Conservation (phyloP, 2,113 vertebrate genomes). For the Phrynosoma platyrhinos region DNA sequence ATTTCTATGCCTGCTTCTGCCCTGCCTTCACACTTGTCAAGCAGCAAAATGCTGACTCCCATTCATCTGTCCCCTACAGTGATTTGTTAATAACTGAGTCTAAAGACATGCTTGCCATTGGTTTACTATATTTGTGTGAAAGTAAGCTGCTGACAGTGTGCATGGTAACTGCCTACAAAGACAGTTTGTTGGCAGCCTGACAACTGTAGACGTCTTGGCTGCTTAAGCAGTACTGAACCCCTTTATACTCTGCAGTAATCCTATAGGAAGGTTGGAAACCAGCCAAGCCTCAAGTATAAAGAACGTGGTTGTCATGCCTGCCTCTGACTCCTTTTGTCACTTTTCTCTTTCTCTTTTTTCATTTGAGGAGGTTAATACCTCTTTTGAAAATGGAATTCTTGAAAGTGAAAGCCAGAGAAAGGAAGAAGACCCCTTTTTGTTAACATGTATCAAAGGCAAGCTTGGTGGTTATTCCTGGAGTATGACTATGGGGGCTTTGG, state of each 20-base stretch:
- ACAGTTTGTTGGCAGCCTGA: slow-evolving; percentile 54
- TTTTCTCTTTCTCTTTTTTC: slow-evolving; percentile 39
- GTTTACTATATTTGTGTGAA: slow-evolving; percentile 53
- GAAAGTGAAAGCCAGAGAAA: neutral
- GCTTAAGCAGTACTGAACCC: slow-evolving; percentile 50
- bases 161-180: slow-evolving; percentile 57
- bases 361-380: slow-evolving; percentile 43
- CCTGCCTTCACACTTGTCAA: neutral
- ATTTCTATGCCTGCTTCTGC: slow-evolving; percentile 16
- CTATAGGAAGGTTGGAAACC: slow-evolving; percentile 50
- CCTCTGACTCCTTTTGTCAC: slow-evolving; percentile 24
- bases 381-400: slow-evolving; percentile 35
- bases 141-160: slow-evolving; percentile 46
- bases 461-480: neutral
- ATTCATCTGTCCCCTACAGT: slow-evolving; percentile 39
- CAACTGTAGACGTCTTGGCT: slow-evolving; percentile 54
- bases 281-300: slow-evolving; percentile 39
- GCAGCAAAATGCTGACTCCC: slow-evolving; percentile 24
- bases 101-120: slow-evolving; percentile 35
- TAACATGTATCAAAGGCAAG: slow-evolving; percentile 25
- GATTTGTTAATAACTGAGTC: slow-evolving; percentile 61
- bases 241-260: slow-evolving; percentile 43
- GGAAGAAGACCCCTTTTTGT: slow-evolving; percentile 27
- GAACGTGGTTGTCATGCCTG: slow-evolving; percentile 43
- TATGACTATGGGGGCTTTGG: neutral